Base-by-base conservation (phyloP, 2,113 vertebrate genomes). In the Paraplagusia blochii region DNA sequence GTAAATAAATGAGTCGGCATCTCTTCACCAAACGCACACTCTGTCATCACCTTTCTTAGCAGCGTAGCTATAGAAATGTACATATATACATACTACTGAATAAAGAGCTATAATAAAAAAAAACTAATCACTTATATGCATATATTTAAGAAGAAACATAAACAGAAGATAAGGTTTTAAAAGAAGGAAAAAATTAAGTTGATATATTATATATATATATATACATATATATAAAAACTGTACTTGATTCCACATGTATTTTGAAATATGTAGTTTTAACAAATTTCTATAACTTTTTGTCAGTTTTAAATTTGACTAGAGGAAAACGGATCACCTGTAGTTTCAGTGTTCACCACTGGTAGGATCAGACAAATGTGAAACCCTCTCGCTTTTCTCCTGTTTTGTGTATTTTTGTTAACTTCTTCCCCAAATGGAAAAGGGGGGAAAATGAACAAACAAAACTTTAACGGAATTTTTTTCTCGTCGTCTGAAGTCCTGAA, bases 241-340 rank as follows among this genome's bases (percentile, higher is more conserved):
- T 82, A 84, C 78, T 85, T 85, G 74, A 86, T 76, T 78, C 76
- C 73, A 85, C 73, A 76, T 83, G 83, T 87, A 88, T 90, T 90
- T 91, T 90, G 76, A 88, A 89, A 89, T 79, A 85, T 77, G 81
- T 89, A 89, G 87, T 91, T 91, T 91, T 87, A 90, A 88, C 78
- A 87, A 74, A 85, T 89, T 89, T 87, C 66, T 85, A 87, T 79
- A 82, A 77, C 83, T 71, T 80, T 88, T 87, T 84, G 78, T 84
- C 81, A 74, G 76, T 87, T 88, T 83, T 77, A 86, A 81, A 64
- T 79, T 61, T 69, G 69, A 48, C 70, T 77, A 76, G 63, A 73
- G 58, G 60, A 68, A 72, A 66, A 57, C 50, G 74, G 49, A 72
- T 76, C 79, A 64, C 64, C 69, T 50, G 60, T 66, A 79, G 61